A percentile compares a stretch with the other conserved stretches of the same genome.
These are phyloP conservation scores for rabbit (Oryctolagus cuniculus) DNA, from an alignment of 2,113 vertebrate genomes.

Conservation along the genomic window DNA sequence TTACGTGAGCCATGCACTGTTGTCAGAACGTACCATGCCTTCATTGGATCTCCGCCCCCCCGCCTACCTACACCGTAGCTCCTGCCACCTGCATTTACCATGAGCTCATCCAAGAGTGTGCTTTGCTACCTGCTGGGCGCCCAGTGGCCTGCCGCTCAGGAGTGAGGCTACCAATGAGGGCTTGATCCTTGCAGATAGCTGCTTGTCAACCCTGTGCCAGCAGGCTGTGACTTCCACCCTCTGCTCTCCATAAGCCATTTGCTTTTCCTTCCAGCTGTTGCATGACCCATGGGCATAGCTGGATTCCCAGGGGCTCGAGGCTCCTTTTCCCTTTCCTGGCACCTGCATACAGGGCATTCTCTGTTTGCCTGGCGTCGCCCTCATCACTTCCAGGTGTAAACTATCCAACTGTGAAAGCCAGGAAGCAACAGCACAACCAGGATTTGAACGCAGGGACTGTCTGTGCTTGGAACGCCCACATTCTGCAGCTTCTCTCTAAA, in stretches of 20 bases:
- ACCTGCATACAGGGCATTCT: background rate
- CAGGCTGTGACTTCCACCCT: background rate
- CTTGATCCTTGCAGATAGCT: background rate
- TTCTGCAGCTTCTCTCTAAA: background rate
- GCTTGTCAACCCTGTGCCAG: background rate
- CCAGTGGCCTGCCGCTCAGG: background rate
- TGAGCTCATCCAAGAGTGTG: background rate
- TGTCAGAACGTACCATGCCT: background rate
- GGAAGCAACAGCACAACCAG: background rate
- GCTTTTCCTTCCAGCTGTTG: background rate
- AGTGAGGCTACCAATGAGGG: background rate
- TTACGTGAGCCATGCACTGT: background rate
- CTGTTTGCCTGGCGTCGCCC: background rate
- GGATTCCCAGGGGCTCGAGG: background rate
- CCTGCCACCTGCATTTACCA: background rate
- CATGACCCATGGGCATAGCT: rapidly evolving
- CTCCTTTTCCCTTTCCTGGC: background rate
- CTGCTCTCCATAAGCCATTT: background rate
- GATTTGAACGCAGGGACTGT: background rate
- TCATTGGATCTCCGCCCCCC: background rate
- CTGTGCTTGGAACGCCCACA: background rate
- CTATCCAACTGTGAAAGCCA: background rate
- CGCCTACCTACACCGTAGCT: background rate
- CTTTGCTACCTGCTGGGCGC: background rate
- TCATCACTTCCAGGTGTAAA: background rate